Base-by-base conservation (phyloP, 2,113 vertebrate genomes). In the Hippolais icterina region DNA sequence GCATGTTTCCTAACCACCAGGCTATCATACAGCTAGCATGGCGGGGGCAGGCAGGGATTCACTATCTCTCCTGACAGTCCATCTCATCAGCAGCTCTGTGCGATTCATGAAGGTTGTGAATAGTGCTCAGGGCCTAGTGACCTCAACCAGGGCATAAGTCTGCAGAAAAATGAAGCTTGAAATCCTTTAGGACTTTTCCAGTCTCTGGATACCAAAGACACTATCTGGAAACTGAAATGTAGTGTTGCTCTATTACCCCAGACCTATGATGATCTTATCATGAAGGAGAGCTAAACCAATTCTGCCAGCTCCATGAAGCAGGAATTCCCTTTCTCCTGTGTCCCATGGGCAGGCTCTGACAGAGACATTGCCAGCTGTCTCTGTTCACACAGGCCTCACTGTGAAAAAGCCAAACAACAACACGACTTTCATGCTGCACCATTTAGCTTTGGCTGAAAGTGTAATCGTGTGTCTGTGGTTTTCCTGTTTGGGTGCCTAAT, bases 401-500 rank as follows among this genome's bases (percentile, higher is more conserved):
- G 57, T 72, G 71, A 77, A 95, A 93, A 68, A 89, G 76, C 77
- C 69, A 93, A 97, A 89, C 77, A 96, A 57, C 90, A 94, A 54
- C 84, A 95, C 0, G 1, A 93, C 84, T 97, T 96, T 82, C 81
- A 91, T 76, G 83, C 77, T 89, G 75, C 79, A 90, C 89, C 39
- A 1, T 93, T 94, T 77, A 95, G 63, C 91, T 93, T 69, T 96
- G 89, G 93, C 89, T 95, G 81, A 54, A 89, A 85, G 54, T 83
- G 66, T 35, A 93, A 91, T 95, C 54, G 71, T 94, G 94, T 88
- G 94, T 94, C 89, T 96, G 94, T 94, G 95, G 93, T 97, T 97
- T 97, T 97, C 95, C 96, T 97, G 94, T 97, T 97, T 97, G 93
- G 95, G 96, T 95, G 95, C 90, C 76, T 94, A 87, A 94, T 93